Percentiles rank a stretch among this genome's conserved stretches.
Conservation (phyloP, 2,113 vertebrate species). For the Serilophus lunatus region DNA sequence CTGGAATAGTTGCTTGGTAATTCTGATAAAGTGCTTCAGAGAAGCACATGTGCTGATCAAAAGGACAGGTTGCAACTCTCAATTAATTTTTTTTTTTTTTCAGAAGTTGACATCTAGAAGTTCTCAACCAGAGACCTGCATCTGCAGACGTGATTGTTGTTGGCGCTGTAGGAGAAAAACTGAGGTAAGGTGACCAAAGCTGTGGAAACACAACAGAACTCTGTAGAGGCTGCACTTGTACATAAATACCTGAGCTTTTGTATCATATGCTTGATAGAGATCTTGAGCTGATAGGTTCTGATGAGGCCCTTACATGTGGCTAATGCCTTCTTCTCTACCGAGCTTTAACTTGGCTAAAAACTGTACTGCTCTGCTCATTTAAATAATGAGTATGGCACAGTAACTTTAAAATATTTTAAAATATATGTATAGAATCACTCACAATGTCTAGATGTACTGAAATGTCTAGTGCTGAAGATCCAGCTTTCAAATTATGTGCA, state of each 20-base stretch:
- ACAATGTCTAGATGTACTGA: background rate
- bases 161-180: background rate
- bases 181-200: background rate
- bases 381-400: background rate
- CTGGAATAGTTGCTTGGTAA: background rate
- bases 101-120: background rate
- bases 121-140: background rate
- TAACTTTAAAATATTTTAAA: background rate
- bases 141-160: background rate
- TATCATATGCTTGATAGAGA: background rate
- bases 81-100: background rate
- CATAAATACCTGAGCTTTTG: background rate
- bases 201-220: background rate
- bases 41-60: background rate
- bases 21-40: background rate
- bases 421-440: background rate
- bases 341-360: background rate
- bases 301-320: background rate
- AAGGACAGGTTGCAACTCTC: background rate
- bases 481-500: background rate
- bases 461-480: background rate
- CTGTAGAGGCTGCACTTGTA: background rate
- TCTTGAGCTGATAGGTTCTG: background rate
- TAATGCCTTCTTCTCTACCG: background rate
- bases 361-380: accelerated